Evolutionary conservation across 2,797 vertebrate species (phyloP), one percentile per base, ranked within the genome.

Genomic region (Acanthurus leucopareius): DNA sequence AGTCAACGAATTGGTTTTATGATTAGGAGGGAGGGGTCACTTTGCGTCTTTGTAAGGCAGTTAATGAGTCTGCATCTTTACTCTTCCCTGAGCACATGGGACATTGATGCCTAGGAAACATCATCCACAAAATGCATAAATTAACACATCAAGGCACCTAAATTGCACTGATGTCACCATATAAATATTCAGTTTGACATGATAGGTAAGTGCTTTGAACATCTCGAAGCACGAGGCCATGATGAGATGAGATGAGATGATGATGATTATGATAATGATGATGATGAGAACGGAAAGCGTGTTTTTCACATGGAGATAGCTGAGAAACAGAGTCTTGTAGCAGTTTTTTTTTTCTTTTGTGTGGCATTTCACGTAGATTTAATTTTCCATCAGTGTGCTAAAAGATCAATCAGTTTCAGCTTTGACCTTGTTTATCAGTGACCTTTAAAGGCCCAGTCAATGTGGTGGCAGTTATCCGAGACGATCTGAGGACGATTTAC

Each of bases 51-150:
- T 67, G 22, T 40, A 0, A 20, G 28, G 64, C 58, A 77, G 68
- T 80, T 83, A 77, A 85, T 61, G 16, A 62, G 53, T 8, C 25
- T 25, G 25, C 25, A 8, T 25, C 64, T 72, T 51, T 10, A 51
- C 32, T 53, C 9, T 3, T 14, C 15, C 20, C 47, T 28, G 60
- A 25, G 25, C 22, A 48, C 25, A 35, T 0, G 0, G 15, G 25
- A 25, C 25, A 25, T 3, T 42, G 15, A 56, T 22, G 11, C 17
- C 1, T 19, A 3, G 25, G 25, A 25, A 25, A 25, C 25, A 25
- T 25, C 25, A 25, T 25, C 25, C 3, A 25, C 25, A 25, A 25
- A 25, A 25, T 25, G 25, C 25, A 25, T 25, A 49, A 45, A 57
- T 15, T 13, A 10, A n/a, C 58, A 47, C 20, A 52, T 45, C 1